Percentiles rank a stretch among this genome's conserved stretches.
phyloP scores from a whole-genome alignment of 1,140 invertebrate species.

The Phymastichus coffea region DNA sequence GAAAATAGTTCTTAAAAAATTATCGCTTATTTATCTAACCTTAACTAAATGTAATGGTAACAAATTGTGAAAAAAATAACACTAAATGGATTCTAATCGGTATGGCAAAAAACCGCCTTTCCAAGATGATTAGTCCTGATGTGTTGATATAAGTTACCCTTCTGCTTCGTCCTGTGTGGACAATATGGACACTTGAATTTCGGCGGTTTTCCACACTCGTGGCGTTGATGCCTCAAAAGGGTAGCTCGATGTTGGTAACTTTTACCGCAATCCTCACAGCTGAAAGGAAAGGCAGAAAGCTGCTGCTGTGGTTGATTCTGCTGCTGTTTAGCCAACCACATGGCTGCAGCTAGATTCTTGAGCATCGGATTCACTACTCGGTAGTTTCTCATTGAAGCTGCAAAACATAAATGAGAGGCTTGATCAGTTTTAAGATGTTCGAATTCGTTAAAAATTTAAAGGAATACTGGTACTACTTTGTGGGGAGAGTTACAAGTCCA shows the following conservation, averaged over 20 bases:
- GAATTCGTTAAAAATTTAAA: too few species aligned
- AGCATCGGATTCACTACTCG: slow-evolving; percentile 37
- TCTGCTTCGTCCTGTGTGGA: slow-evolving; percentile 54
- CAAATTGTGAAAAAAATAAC: too few species aligned
- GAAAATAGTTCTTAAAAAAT: too few species aligned
- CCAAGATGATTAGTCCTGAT: slow-evolving; percentile 51
- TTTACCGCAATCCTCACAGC: slow-evolving; percentile 61
- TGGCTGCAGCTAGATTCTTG: slow-evolving; percentile 41
- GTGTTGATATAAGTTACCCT: slow-evolving; percentile 60
- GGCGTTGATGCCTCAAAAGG: slow-evolving; percentile 59
- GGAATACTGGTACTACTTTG: too few species aligned
- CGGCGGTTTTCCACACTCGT: slow-evolving; percentile 63
- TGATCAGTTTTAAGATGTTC: slow-evolving; percentile 20
- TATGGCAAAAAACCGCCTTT: slow-evolving; percentile 25
- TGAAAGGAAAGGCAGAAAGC: slow-evolving; percentile 40
- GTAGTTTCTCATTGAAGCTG: slow-evolving; percentile 32
- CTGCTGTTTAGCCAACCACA: slow-evolving; percentile 47
- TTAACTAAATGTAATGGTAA: too few species aligned
- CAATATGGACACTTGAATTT: slow-evolving; percentile 64
- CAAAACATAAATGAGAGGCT: slow-evolving; percentile 25
- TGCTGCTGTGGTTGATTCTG: neutral
- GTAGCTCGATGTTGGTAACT: slow-evolving; percentile 62
- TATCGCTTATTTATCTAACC: too few species aligned
- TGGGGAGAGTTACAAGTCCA: too few species aligned
- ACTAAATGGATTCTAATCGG: too few species aligned